phyloP scores from a whole-genome alignment of 2,888 invertebrate genomes.

The Synergus umbraculus region DNA sequence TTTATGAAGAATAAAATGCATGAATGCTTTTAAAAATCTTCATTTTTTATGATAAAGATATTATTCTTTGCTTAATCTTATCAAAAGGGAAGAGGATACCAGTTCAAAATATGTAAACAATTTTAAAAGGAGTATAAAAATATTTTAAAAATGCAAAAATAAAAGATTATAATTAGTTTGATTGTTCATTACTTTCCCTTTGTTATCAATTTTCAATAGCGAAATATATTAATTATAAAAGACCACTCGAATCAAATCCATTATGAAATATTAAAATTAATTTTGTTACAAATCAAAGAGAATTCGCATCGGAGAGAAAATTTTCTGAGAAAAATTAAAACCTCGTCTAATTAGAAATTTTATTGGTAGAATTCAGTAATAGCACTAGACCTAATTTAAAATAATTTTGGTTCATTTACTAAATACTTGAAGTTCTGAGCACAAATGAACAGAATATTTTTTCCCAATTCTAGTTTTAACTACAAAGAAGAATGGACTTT shows the following conservation, averaged over 20 bases:
- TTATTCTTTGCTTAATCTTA: too few relatives aligned
- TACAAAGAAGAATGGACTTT: too few relatives aligned
- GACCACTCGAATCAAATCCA: neutral
- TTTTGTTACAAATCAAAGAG: neutral
- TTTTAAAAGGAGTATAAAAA: too few relatives aligned
- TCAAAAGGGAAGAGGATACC: too few relatives aligned
- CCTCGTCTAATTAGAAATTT: slow-evolving; percentile 12
- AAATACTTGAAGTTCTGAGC: neutral
- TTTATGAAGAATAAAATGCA: neutral
- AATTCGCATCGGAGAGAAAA: neutral
- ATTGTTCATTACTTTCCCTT: neutral
- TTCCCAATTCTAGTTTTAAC: too few relatives aligned
- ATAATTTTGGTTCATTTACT: neutral
- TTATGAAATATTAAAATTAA: neutral
- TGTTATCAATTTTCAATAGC: neutral
- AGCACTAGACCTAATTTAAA: neutral
- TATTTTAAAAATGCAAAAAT: too few relatives aligned
- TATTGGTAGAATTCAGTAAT: neutral
- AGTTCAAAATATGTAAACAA: too few relatives aligned
- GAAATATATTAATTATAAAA: neutral
- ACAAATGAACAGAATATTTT: too few relatives aligned
- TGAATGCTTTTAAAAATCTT: neutral
- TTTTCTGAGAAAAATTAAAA: neutral
- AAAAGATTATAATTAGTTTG: too few relatives aligned
- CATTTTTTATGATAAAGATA: neutral